A percentile compares a stretch with the other conserved stretches of the same genome.
These are phyloP conservation scores for Propithecus coquereli DNA, from an alignment of 2,113 vertebrate species.

Conservation along the genomic window DNA sequence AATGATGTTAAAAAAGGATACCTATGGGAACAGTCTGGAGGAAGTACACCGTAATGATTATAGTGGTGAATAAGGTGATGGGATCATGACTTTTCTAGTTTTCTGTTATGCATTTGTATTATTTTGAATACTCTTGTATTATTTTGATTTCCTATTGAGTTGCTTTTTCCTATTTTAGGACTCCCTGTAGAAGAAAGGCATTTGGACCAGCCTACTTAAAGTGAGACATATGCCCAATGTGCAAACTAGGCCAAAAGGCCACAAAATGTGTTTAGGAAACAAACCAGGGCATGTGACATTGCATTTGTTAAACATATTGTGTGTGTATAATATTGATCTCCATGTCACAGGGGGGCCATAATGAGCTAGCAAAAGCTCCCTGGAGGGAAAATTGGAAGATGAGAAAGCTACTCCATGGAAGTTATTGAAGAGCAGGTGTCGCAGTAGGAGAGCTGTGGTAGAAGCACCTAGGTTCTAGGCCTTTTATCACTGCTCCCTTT, in stretches of 20 bases:
- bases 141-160: slow-evolving; percentile 11
- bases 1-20: neutral
- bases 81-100: neutral
- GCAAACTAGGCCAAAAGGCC: slow-evolving; percentile 34
- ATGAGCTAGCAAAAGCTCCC: slow-evolving; percentile 24
- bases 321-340: slow-evolving; percentile 24
- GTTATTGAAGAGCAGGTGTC: neutral
- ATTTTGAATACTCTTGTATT: neutral
- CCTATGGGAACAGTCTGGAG: neutral
- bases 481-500: neutral
- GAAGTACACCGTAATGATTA: neutral
- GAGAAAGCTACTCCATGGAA: neutral
- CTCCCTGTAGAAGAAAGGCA: slow-evolving; percentile 1
- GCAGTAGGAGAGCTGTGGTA: neutral
- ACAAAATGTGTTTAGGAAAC: slow-evolving; percentile 48
- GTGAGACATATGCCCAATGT: slow-evolving; percentile 23
- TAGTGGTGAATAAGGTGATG: neutral
- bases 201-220: slow-evolving; percentile 49
- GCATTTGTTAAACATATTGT: slow-evolving; percentile 33
- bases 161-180: slow-evolving; percentile 23
- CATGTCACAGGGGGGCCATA: neutral
- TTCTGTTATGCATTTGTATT: slow-evolving; percentile 25
- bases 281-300: slow-evolving; percentile 30
- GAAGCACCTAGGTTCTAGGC: neutral
- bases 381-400: slow-evolving; percentile 23